These are phyloP conservation scores for Hanleya hanleyi DNA, from an alignment of 2,888 invertebrate genomes.

Conservation along the genomic window DNA sequence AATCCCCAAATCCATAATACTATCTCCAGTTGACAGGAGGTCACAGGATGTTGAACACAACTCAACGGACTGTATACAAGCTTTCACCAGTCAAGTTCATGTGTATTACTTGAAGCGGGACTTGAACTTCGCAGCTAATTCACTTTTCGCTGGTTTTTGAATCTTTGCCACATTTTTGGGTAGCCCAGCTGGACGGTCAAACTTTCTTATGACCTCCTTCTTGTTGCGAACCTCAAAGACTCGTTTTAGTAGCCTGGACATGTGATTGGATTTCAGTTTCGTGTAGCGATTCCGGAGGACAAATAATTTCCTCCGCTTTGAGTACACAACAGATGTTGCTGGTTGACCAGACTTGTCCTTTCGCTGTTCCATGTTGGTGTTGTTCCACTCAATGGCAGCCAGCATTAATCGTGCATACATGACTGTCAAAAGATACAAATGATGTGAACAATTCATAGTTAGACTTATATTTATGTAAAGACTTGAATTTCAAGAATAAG, in stretches of 20 bases:
- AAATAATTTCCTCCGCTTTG: not conserved
- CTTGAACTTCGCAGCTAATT: not conserved
- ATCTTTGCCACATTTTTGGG: not conserved
- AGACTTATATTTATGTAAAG: not conserved
- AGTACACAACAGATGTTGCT: not conserved
- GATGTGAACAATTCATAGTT: not conserved
- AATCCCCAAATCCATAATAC: too few relatives aligned
- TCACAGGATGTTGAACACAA: too few relatives aligned
- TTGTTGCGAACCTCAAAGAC: not conserved
- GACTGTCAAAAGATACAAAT: not conserved
- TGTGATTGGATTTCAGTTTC: not conserved
- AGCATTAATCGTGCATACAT: conserved; percentile 3
- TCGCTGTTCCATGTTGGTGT: not conserved
- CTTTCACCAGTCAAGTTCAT: too few relatives aligned
- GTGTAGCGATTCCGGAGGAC: not conserved
- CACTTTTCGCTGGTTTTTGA: not conserved
- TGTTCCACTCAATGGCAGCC: conserved; percentile 3
- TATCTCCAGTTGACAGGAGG: too few relatives aligned
- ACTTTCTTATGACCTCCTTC: not conserved
- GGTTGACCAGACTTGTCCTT: not conserved
- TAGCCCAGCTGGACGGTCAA: not conserved
- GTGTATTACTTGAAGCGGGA: not conserved
- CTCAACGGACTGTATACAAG: too few relatives aligned
- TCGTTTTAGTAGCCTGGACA: not conserved
- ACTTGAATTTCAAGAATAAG: not conserved